Conservation (phyloP, 2,113 vertebrate genomes). For the Struthidea cinerea region DNA sequence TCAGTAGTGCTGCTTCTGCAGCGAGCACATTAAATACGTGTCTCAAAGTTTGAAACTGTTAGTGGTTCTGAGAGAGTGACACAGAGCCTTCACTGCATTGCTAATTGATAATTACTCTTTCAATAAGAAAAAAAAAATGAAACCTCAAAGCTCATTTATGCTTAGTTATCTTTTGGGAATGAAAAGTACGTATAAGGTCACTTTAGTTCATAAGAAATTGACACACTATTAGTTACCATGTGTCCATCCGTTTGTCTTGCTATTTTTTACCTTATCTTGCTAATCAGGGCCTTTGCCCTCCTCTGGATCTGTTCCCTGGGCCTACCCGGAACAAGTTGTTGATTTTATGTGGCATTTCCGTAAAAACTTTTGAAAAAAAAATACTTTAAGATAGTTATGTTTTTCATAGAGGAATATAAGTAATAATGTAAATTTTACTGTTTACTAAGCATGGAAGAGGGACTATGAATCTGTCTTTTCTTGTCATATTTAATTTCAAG, state of each 20-base stretch:
- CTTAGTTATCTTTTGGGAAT: background rate
- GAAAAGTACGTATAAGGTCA: background rate
- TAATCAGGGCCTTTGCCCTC: background rate
- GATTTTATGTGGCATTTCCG: background rate
- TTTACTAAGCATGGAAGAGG: background rate
- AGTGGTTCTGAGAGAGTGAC: background rate
- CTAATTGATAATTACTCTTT: background rate
- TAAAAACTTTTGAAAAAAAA: background rate
- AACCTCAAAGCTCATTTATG: background rate
- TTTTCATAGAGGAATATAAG: background rate
- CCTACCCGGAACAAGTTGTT: background rate
- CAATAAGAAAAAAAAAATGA: background rate
- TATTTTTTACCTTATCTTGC: background rate
- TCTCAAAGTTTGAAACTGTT: background rate
- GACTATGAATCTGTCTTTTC: background rate
- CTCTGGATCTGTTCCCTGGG: background rate
- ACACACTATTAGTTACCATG: background rate
- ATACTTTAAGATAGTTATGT: background rate
- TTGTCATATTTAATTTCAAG: background rate
- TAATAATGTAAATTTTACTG: background rate
- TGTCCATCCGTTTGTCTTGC: background rate
- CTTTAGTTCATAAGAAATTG: background rate
- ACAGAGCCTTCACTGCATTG: background rate
- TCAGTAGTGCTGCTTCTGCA: background rate
- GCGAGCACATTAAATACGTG: background rate